phyloP scores from a whole-genome alignment of 2,888 invertebrate species.

The Thera britannica region DNA sequence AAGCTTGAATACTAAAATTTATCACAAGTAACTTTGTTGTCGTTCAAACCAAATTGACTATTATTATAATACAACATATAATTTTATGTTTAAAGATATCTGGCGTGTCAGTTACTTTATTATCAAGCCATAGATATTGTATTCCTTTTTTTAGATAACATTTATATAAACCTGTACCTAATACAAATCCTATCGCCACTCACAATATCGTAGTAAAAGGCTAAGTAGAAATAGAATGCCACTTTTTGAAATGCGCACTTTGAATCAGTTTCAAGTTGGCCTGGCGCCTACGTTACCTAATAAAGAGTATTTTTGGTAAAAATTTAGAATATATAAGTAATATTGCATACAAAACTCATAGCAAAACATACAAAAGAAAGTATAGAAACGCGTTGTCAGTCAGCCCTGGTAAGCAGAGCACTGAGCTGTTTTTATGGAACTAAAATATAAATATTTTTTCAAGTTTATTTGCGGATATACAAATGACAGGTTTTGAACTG shows the following conservation, averaged over 20 bases:
- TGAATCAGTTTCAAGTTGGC: not conserved
- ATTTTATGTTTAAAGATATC: not conserved
- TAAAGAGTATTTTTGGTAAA: not conserved
- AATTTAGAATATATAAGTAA: not conserved
- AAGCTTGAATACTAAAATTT: constrained; percentile 49
- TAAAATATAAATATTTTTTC: too few species aligned
- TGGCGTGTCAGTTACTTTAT: not conserved
- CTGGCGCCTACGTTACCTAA: not conserved
- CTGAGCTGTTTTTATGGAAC: too few species aligned
- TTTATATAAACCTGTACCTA: not conserved
- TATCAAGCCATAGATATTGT: not conserved
- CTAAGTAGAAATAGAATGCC: not conserved
- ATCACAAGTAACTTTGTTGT: constrained; percentile 68
- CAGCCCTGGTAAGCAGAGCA: too few species aligned
- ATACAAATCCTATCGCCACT: not conserved
- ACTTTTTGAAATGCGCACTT: not conserved
- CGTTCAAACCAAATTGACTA: constrained; percentile 52
- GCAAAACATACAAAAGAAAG: not conserved
- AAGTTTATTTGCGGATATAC: too few species aligned
- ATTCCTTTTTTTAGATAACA: not conserved
- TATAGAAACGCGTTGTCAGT: too few species aligned
- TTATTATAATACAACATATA: constrained; percentile 3
- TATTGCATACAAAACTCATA: not conserved
- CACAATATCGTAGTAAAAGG: not conserved
- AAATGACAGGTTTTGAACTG: not conserved